Evolutionary conservation across 2,888 invertebrate species (phyloP).

Genomic region (Meghimatium bilineatum): DNA sequence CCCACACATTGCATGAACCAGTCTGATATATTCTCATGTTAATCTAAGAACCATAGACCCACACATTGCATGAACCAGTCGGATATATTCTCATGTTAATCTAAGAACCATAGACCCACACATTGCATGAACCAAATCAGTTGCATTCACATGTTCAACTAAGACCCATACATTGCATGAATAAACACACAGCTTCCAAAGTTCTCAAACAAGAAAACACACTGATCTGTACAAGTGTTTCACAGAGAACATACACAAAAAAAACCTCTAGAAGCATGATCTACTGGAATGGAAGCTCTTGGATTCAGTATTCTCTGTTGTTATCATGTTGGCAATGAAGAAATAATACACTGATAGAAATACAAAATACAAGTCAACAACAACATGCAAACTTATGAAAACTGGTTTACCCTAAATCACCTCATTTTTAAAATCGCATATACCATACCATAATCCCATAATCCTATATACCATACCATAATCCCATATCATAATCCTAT

Average conservation of each 20-base stretch:
- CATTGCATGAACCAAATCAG: no score
- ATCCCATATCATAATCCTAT: no score
- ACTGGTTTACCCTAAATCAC: background rate
- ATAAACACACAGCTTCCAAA: no score
- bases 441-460: background rate
- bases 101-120: no score
- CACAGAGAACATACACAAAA: background rate
- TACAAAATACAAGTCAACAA: background rate
- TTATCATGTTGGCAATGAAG: background rate
- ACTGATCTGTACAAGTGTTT: background rate
- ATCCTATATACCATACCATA: background rate
- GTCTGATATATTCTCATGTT: no score
- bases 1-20: no score
- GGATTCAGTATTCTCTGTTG: constrained; percentile 35
- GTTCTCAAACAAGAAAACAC: background rate
- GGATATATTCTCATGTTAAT: no score
- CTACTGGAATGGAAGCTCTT: constrained; percentile 47
- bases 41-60: no score
- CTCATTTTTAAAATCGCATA: background rate
- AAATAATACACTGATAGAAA: background rate
- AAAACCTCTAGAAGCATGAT: background rate
- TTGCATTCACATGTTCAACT: no score
- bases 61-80: no score
- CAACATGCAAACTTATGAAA: background rate
- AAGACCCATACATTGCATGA: no score